Percentiles rank a stretch among this genome's conserved stretches.
Evolutionary conservation across 2,113 vertebrate genomes (phyloP).

Genomic region (Rhabdomys dilectus): DNA sequence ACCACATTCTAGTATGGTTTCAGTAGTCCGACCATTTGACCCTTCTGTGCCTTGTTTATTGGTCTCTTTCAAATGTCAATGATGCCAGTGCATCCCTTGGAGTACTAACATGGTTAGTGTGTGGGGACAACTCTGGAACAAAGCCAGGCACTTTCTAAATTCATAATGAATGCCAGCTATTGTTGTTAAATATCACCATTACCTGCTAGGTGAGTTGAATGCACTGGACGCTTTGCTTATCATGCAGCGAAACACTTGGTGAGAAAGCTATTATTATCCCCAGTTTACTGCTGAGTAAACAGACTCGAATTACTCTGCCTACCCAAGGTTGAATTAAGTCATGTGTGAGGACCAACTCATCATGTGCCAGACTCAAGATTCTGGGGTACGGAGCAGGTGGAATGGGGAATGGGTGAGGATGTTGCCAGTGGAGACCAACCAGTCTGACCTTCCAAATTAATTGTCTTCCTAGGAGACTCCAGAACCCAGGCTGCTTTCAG

Average conservation of each 20-base stretch:
- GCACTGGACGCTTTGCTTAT: background rate
- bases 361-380: background rate
- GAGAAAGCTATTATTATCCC: background rate
- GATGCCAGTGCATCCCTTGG: background rate
- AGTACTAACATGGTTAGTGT: background rate
- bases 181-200: background rate
- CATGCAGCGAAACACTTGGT: background rate
- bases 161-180: background rate
- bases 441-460: conserved; percentile 66
- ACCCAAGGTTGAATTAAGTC: background rate
- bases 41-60: conserved; percentile 14
- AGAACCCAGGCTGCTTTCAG: conserved; percentile 4
- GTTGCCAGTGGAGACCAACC: background rate
- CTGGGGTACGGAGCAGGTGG: background rate
- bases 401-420: background rate
- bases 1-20: background rate
- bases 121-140: background rate
- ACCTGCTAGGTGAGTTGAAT: background rate
- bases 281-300: background rate
- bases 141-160: background rate
- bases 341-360: background rate
- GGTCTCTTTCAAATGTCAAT: background rate
- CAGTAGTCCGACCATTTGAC: background rate
- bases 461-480: conserved; percentile 61
- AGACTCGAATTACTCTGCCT: background rate